Percentiles rank a stretch among this genome's conserved stretches.
Conservation (phyloP, 2,797 vertebrate species). For the Nannoperca obscura region DNA sequence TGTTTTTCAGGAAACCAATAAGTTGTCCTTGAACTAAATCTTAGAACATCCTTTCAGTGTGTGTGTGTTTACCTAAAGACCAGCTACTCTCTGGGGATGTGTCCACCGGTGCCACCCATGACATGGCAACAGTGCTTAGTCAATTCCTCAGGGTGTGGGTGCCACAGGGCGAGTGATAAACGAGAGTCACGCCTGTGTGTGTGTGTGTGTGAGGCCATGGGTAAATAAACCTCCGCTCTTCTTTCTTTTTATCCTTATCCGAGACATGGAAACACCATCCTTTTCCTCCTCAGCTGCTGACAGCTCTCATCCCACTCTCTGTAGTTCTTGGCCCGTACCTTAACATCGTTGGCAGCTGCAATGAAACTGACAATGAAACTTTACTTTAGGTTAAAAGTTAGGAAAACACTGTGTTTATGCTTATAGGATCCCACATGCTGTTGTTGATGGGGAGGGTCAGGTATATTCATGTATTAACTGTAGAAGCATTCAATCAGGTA, state of each 20-base stretch:
- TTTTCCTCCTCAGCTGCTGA: conserved; percentile 40
- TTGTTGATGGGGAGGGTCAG: not conserved
- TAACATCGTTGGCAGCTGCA: not conserved
- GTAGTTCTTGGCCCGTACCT: not conserved
- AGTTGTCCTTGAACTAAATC: not conserved
- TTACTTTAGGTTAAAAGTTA: conserved; percentile 12
- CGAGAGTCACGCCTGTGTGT: not conserved
- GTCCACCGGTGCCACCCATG: conserved; percentile 10
- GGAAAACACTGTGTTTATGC: conserved; percentile 1
- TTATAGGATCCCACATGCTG: not conserved
- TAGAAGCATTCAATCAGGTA: not conserved
- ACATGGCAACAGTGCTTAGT: conserved; percentile 13
- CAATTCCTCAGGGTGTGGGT: conserved; percentile 38
- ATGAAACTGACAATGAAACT: conserved; percentile 1
- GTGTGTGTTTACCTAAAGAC: conserved; percentile 17
- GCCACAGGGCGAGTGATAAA: conserved; percentile 18
- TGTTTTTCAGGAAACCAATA: not conserved
- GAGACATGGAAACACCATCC: conserved; percentile 51
- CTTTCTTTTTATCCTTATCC: conserved; percentile 53
- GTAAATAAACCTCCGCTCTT: conserved; percentile 25
- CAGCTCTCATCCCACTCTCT: not conserved
- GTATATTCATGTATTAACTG: not conserved
- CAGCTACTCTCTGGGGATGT: conserved; percentile 12
- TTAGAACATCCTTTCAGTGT: not conserved
- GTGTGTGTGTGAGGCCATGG: not conserved